phyloP scores from a whole-genome alignment of 2,888 invertebrate species.

The Meghimatium bilineatum region DNA sequence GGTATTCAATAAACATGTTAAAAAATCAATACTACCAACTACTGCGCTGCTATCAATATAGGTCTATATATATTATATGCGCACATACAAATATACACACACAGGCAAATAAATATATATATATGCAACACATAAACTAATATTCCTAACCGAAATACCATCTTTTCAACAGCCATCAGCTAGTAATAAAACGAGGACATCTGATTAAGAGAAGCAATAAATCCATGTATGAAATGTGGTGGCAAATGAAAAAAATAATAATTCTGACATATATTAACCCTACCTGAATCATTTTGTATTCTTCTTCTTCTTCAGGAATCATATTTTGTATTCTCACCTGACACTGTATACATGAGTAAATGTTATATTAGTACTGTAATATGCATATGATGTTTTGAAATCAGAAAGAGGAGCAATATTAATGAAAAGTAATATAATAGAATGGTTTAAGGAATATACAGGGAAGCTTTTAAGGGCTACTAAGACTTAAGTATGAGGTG shows the following conservation, averaged over 20 bases:
- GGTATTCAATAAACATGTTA: not conserved
- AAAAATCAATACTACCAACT: not conserved
- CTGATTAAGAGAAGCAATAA: not conserved
- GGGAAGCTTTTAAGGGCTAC: too few species aligned
- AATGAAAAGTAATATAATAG: too few species aligned
- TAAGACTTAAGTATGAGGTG: too few species aligned
- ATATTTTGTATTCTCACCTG: not conserved
- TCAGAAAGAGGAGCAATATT: too few species aligned
- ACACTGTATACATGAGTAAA: not conserved
- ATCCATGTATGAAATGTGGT: not conserved
- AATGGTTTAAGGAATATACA: too few species aligned
- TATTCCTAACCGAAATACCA: not conserved
- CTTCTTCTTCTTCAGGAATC: too few species aligned
- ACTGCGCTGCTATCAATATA: not conserved
- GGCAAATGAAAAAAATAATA: not conserved
- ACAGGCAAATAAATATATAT: too few species aligned
- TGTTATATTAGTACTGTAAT: too few species aligned
- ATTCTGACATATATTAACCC: not conserved
- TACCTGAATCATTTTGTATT: too few species aligned
- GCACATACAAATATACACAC: not conserved
- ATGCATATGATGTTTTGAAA: too few species aligned
- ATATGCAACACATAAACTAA: not conserved
- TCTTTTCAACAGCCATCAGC: not conserved
- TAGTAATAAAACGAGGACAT: not conserved
- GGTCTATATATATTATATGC: too few species aligned